Percentiles rank a stretch among this genome's conserved stretches.
Evolutionary conservation across 2,797 vertebrate species (phyloP).

Genomic region (Acomys russatus): DNA sequence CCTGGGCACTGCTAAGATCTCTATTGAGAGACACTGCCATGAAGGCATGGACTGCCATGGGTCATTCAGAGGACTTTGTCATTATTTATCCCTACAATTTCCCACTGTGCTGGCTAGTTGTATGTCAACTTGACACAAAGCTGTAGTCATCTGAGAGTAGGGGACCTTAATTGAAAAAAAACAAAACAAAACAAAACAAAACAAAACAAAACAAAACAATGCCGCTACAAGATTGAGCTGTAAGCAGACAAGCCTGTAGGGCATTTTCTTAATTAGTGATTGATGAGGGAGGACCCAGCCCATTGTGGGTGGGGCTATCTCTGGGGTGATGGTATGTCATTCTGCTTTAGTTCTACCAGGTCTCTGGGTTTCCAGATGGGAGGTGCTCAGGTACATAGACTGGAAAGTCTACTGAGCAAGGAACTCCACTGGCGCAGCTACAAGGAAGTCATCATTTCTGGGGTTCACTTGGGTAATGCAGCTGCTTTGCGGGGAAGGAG

Average conservation of each 20-base stretch:
- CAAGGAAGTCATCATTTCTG: neutral
- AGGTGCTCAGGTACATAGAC: neutral
- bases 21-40: neutral
- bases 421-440: neutral
- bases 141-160: neutral
- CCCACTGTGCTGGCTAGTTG: neutral
- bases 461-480: neutral
- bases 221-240: neutral
- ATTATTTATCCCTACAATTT: neutral
- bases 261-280: neutral
- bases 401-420: neutral
- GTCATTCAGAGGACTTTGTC: neutral
- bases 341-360: neutral
- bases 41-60: neutral
- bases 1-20: neutral
- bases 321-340: neutral
- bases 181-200: too few relatives aligned
- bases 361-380: neutral
- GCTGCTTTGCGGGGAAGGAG: neutral
- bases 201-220: too few relatives aligned
- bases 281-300: too few relatives aligned
- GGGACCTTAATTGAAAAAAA: neutral
- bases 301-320: neutral
- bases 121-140: neutral
- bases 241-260: neutral